Evolutionary conservation across 2,113 vertebrate species (phyloP), one percentile per base, ranked within the genome.

Genomic region (Callipepla californica): DNA sequence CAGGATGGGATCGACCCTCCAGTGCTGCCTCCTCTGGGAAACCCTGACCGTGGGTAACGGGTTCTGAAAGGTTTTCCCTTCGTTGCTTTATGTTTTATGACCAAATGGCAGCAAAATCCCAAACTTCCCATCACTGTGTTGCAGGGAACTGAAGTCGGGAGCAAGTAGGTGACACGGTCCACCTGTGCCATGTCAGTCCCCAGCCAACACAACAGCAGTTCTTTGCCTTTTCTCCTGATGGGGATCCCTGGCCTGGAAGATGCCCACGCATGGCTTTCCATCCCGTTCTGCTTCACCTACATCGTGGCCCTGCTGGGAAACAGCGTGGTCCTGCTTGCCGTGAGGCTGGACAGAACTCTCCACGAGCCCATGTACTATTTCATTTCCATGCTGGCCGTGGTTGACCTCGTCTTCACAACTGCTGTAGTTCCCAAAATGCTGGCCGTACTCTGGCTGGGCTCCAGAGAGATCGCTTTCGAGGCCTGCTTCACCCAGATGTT

Each of bases 401-500:
- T 92, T 3, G 53, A 91, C 44, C 93, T 96, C 42, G 42, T 88
- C 44, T 40, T 96, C 66, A 76, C 92, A 22, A 96, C 90, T 2
- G 74, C 83, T 2, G 74, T 92, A 1, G 58, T 96, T 69, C 96
- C 96, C 63, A 93, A 93, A 65, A 94, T 96, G 94, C 67, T 96
- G 36, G 40, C 30, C 3, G 28, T 95, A 9, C 93, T 97, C 84
- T 96, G 94, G 63, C 9, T 45, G 40, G 81, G 73, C 25, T 85
- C 45, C 7, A 93, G 87, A 30, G 78, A 92, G n/a, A 83, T 94
- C 61, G 83, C 80, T 4, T 92, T 95, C 6, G 61, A 89, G 36
- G 93, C 91, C 11, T 98, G 96, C 66, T 95, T 97, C 69, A 68
- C 69, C 38, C 97, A 97, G 80, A 93, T 97, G 94, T 97, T 98